Evolutionary conservation across 1,140 invertebrate genomes (phyloP), one percentile per base, ranked within the genome.

Genomic region (Dinoponera quadriceps): DNA sequence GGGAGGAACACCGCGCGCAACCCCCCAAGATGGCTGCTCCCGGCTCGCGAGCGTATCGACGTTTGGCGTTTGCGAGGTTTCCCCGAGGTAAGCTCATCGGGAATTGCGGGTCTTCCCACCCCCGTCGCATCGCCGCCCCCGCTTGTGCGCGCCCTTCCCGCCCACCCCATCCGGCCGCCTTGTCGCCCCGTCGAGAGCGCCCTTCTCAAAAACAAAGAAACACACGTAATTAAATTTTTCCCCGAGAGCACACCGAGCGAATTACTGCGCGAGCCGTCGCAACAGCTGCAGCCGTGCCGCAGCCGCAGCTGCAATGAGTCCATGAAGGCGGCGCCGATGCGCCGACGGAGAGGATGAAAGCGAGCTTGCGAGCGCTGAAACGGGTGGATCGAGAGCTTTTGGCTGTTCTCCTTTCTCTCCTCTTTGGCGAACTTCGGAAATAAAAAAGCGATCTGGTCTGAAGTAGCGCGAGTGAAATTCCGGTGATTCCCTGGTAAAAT

Each of bases 51-150:
- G 90, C 90, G 91, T 94, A 94, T 94, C 94, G 94, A 94, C 94
- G 93, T 94, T 94, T 94, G 90, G 92, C 91, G 86, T 91, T 94
- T 94, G 85, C 75, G 90, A 83, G 93, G 94, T 94, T 94, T 94
- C 93, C 88, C 90, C 87, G 93, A 93, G 93, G 94, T 94, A 94
- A 94, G 94, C 94, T 94, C 94, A 94, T 94, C 93, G 93, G 93
- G 88, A 93, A 90, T 94, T 94, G 93, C 85, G 77, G 91, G 94
- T 93, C 94, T 94, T 94, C 94, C 92, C 90, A 93, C 92, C 92
- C 93, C 93, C 92, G 86, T 51, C 33, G 86, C 91, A 90, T 92
- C 87, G 88, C 90, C 83, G 83, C 85, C 69, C 55, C 81, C 83
- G 54, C 86, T 84, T 86, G 90, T 55, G 27, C 11, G 29, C 63